Evolutionary conservation across 1,140 invertebrate genomes (phyloP).

Genomic region (Drosophila albomicans): DNA sequence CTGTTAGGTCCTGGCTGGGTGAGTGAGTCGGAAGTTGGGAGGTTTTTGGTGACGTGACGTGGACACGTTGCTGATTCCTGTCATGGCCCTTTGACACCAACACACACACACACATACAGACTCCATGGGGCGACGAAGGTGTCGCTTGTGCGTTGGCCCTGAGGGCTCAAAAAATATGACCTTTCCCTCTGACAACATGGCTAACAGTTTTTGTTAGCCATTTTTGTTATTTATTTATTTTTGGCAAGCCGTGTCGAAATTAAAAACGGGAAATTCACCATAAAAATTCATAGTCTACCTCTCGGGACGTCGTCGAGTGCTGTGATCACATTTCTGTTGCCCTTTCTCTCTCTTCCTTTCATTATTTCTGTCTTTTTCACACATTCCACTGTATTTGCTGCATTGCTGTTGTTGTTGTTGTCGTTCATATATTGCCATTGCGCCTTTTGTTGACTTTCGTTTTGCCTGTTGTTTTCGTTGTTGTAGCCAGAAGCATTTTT

Average conservation of each 20-base stretch:
- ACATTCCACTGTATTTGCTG: conserved; percentile 13
- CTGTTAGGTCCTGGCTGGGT: conserved; percentile 28
- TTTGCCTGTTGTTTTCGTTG: conserved; percentile 33
- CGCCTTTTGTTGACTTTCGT: conserved; percentile 50
- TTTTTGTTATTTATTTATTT: conserved; percentile 27
- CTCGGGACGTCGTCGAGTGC: conserved; percentile 32
- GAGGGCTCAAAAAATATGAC: conserved; percentile 36
- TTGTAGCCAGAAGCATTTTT: conserved; percentile 62
- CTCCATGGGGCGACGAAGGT: conserved; percentile 47
- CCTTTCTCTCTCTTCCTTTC: background rate
- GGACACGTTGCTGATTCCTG: conserved; percentile 26
- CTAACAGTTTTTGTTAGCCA: conserved; percentile 4
- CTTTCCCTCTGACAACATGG: background rate
- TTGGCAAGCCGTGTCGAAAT: conserved; percentile 45
- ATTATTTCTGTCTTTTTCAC: background rate
- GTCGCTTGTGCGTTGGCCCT: conserved; percentile 40
- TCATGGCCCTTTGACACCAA: background rate
- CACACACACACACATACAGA: background rate
- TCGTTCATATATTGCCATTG: conserved; percentile 46
- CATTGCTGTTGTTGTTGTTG: conserved; percentile 26
- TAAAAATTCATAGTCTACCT: conserved; percentile 73
- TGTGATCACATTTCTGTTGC: conserved; percentile 38
- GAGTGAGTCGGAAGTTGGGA: background rate
- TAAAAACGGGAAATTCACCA: conserved; percentile 63
- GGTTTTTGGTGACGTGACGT: conserved; percentile 30